Evolutionary conservation across 2,113 vertebrate species (phyloP).

Genomic region (Dasyurus viverrinus): DNA sequence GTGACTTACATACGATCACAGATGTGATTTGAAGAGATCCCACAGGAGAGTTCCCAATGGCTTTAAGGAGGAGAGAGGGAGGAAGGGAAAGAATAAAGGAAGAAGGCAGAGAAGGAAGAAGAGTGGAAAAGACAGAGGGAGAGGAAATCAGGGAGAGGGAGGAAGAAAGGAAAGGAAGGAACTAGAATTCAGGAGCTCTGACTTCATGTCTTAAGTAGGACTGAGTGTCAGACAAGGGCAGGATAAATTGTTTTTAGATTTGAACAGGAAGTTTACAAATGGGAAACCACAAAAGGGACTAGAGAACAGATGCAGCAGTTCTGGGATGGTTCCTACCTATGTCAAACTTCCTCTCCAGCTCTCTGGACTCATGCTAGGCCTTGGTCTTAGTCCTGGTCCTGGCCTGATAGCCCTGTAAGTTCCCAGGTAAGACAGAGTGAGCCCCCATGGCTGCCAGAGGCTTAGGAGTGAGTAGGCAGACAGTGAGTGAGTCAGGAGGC

Average conservation of each 20-base stretch:
- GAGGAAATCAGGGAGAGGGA: not conserved
- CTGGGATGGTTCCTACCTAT: not conserved
- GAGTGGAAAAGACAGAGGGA: not conserved
- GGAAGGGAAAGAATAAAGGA: not conserved
- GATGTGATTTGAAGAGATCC: slow-evolving; percentile 1
- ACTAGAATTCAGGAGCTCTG: not conserved
- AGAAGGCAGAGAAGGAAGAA: not conserved
- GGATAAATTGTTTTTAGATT: not conserved
- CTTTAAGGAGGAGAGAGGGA: not conserved
- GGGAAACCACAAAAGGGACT: not conserved
- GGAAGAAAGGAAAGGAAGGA: not conserved
- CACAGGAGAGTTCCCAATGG: not conserved
- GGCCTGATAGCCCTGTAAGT: not conserved
- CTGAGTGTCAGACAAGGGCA: not conserved
- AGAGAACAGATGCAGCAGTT: not conserved
- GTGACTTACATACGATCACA: not conserved
- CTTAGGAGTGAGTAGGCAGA: not conserved
- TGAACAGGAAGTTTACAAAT: slow-evolving; percentile 4
- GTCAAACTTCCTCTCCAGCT: not conserved
- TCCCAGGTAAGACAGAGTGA: not conserved
- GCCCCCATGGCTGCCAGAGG: not conserved
- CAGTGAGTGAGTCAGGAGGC: not conserved
- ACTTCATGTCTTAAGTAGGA: not conserved
- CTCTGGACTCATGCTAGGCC: not conserved
- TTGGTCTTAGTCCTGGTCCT: not conserved